phyloP scores from a whole-genome alignment of 2,797 vertebrate species.

The Notolabrus celidotus region DNA sequence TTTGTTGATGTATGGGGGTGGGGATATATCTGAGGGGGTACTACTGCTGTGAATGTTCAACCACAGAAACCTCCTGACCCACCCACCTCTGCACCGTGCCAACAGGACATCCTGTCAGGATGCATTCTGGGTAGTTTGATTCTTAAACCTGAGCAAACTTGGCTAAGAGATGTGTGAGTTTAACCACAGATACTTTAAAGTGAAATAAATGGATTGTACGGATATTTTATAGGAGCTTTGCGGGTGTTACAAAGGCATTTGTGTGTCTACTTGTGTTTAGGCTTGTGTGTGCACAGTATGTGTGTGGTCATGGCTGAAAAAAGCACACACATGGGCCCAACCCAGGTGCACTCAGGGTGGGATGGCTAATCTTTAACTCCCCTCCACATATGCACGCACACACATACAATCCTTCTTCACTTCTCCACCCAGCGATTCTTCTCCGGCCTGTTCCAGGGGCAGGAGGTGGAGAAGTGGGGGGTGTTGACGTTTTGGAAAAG shows the following conservation, averaged over 20 bases:
- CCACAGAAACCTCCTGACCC: slow-evolving; percentile 70
- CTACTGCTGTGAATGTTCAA: slow-evolving; percentile 69
- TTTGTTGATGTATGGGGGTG: slow-evolving; percentile 29
- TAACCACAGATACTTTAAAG: slow-evolving; percentile 11
- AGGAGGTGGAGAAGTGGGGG: slow-evolving; percentile 76
- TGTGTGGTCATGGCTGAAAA: slow-evolving; percentile 50
- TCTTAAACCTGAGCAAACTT: slow-evolving; percentile 60
- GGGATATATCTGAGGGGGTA: slow-evolving; percentile 38
- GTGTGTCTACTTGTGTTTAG: slow-evolving; percentile 11
- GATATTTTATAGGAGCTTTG: slow-evolving; percentile 17
- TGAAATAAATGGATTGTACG: background rate
- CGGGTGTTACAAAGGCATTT: slow-evolving; percentile 19
- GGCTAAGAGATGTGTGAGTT: slow-evolving; percentile 46
- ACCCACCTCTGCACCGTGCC: slow-evolving; percentile 57
- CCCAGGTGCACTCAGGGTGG: slow-evolving; percentile 68
- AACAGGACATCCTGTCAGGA: slow-evolving; percentile 84
- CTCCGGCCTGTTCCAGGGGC: slow-evolving; percentile 71
- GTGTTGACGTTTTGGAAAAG: slow-evolving; percentile 75
- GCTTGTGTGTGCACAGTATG: slow-evolving; percentile 33
- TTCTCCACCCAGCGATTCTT: slow-evolving; percentile 55
- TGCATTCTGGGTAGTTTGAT: slow-evolving; percentile 76
- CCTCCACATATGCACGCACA: slow-evolving; percentile 19
- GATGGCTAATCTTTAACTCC: slow-evolving; percentile 77
- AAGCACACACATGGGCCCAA: slow-evolving; percentile 57
- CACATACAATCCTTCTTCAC: slow-evolving; percentile 13